phyloP scores from a whole-genome alignment of 2,797 vertebrate genomes.

The Mergus octosetaceus region DNA sequence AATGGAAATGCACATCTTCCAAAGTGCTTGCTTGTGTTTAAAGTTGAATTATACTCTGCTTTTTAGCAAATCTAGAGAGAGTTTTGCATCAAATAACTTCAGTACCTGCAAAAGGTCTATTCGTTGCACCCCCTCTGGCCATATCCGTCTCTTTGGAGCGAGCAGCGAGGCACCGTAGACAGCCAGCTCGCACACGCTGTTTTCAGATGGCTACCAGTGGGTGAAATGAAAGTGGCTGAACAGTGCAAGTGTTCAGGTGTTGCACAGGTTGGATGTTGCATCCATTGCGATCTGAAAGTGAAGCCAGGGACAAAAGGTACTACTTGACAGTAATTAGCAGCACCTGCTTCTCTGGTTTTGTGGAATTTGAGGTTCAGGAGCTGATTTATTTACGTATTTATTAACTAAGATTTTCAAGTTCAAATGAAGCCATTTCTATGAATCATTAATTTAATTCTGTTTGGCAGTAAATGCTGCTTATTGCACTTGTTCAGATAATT shows the following conservation, averaged over 20 bases:
- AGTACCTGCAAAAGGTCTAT: background rate
- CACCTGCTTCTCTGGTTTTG: background rate
- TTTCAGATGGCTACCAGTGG: background rate
- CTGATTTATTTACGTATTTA: background rate
- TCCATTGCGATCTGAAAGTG: background rate
- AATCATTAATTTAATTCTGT: background rate
- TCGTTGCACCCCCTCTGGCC: background rate
- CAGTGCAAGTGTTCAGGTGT: background rate
- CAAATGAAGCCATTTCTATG: background rate
- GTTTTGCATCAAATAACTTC: background rate
- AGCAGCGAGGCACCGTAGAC: background rate
- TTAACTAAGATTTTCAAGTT: background rate
- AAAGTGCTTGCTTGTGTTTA: background rate
- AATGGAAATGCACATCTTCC: background rate
- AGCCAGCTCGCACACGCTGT: rapidly evolving
- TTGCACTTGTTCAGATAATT: background rate
- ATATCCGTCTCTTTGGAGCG: background rate
- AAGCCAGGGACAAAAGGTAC: background rate
- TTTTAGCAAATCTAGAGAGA: background rate
- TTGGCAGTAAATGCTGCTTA: background rate
- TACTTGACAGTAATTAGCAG: background rate
- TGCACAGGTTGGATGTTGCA: background rate
- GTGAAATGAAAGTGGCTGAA: background rate
- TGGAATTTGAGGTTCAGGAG: background rate
- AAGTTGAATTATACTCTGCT: background rate